phyloP scores from a whole-genome alignment of 2,797 vertebrate genomes.

The Tenualosa ilisha region DNA sequence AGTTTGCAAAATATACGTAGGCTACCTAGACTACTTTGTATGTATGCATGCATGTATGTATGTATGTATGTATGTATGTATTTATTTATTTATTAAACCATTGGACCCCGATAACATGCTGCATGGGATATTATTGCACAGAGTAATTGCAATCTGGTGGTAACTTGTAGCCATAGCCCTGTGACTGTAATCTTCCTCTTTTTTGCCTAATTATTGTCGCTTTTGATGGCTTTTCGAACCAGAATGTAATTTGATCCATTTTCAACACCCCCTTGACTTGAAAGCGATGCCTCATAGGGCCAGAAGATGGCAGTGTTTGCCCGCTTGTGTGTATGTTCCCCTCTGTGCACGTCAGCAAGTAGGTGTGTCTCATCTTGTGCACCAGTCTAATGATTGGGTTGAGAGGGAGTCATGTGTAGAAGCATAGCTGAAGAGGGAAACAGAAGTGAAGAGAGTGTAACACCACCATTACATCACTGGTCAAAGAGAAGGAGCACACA shows the following conservation, averaged over 20 bases:
- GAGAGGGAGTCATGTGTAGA: not conserved
- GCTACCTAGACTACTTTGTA: too few species aligned
- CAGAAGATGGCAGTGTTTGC: constrained; percentile 4
- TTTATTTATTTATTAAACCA: too few species aligned
- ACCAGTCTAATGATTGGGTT: not conserved
- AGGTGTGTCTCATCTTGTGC: constrained; percentile 14
- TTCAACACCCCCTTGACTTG: not conserved
- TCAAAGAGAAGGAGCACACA: not conserved
- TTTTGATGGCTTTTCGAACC: not conserved
- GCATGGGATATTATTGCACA: too few species aligned
- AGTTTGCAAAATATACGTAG: too few species aligned
- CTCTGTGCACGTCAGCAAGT: not conserved
- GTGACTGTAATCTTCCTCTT: not conserved
- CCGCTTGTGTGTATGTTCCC: not conserved
- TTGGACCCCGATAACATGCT: too few species aligned
- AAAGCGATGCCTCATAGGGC: not conserved
- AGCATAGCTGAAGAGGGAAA: not conserved
- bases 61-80: too few species aligned
- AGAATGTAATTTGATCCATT: not conserved
- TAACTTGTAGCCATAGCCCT: not conserved
- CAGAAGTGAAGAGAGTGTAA: not conserved
- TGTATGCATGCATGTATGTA: too few species aligned
- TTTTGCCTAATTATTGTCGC: not conserved
- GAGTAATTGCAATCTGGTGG: too few species aligned
- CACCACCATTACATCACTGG: not conserved